Conservation (phyloP, 2,888 invertebrate species). For the Cataglyphis albicans region DNA sequence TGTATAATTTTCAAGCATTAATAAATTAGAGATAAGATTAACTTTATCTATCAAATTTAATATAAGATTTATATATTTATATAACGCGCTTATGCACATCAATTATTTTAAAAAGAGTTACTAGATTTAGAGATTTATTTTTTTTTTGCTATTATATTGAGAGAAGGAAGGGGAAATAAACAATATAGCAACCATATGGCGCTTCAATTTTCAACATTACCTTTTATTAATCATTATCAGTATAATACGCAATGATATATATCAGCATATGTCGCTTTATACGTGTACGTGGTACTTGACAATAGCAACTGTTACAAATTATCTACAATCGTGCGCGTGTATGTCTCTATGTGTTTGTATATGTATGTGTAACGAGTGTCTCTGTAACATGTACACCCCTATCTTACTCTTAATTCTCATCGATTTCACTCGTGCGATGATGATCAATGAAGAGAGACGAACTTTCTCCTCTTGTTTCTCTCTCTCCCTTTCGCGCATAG, state of each 20-base stretch:
- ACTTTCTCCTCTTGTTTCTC: not conserved
- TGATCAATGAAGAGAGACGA: conserved; percentile 23
- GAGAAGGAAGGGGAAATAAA: not conserved
- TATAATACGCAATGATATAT: conserved; percentile 83
- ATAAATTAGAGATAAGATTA: conserved; percentile 11
- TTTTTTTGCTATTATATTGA: not conserved
- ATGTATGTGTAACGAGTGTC: conserved; percentile 57
- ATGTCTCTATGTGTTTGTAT: conserved; percentile 64
- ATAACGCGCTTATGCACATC: not conserved
- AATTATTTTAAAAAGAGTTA: conserved; percentile 5
- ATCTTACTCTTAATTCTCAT: conserved; percentile 57
- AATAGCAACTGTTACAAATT: conserved; percentile 85
- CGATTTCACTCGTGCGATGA: conserved; percentile 52
- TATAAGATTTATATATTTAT: not conserved
- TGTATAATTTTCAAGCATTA: not conserved
- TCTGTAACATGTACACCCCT: conserved; percentile 72
- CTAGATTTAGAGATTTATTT: not conserved
- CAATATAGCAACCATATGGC: not conserved
- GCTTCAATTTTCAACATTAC: conserved; percentile 81
- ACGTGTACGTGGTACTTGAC: conserved; percentile 82
- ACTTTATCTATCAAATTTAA: conserved; percentile 5
- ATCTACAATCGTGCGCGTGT: conserved; percentile 84
- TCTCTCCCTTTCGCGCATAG: conserved; percentile 65
- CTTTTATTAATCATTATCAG: conserved; percentile 84
- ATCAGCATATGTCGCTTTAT: conserved; percentile 70